Evolutionary conservation across 2,797 vertebrate genomes (phyloP), one percentile per base, ranked within the genome.

Genomic region (Acipenser transmontanus): DNA sequence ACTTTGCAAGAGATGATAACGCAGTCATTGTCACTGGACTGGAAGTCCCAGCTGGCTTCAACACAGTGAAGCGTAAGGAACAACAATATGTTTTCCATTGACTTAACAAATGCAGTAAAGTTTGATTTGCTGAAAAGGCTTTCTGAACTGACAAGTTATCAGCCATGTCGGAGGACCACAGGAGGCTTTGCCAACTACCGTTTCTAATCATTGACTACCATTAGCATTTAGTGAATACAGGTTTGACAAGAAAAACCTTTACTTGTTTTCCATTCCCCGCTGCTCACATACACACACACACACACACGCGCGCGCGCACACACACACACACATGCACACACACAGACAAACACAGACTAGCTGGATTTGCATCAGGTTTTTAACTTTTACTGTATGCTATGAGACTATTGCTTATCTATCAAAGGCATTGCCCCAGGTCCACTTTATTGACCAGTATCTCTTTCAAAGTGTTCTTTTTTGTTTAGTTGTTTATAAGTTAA

Each of bases 191-290:
- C 81, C 69, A 87, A 83, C 81, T 78, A 85, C 83, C 78, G 82
- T 82, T 88, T 86, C 84, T 88, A 88, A 87, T 90, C 85, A 85
- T 83, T 82, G 85, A 76, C 67, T 75, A 86, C 84, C 79, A 87
- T 87, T 86, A 89, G 82, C 85, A 86, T 88, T 85, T 78, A 82
- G 77, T 69, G 81, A 84, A 82, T 79, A 80, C 77, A 76, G 82
- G 81, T 82, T 85, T 87, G 71, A 75, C 79, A 84, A 80, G 80
- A 84, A 85, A 86, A 87, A 82, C 83, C 76, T 80, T 84, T 75
- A 71, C 75, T 77, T n/a, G 54, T 1, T n/a, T 6, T 57, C 11
- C 54, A 11, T 57, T n/a, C 54, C 20, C 20, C 3, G 20, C 20
- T 34, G 20, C 20, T 34, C 20, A 34, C 1, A 34, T 4, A 34